Evolutionary conservation across 2,888 invertebrate genomes (phyloP).

Genomic region (Agriopis leucophaearia): DNA sequence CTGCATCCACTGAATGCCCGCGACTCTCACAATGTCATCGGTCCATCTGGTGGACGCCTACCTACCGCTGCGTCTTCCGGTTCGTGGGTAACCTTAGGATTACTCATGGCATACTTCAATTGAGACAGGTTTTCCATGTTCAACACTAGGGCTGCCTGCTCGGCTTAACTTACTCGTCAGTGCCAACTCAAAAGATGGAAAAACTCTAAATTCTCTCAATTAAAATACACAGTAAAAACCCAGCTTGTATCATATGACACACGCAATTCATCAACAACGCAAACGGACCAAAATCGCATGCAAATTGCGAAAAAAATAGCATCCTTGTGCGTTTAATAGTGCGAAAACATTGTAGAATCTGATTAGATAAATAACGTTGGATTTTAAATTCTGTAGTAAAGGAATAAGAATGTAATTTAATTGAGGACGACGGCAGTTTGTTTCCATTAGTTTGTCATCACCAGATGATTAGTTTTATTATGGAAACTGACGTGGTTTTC

Average conservation of each 20-base stretch:
- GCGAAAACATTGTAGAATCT: constrained; percentile 20
- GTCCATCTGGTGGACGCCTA: too few relatives aligned
- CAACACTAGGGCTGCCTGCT: neutral
- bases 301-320: constrained; percentile 47
- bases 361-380: neutral
- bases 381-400: neutral
- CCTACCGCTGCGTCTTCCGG: too few relatives aligned
- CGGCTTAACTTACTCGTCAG: neutral
- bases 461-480: neutral
- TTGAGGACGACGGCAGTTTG: neutral
- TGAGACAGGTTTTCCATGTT: too few relatives aligned
- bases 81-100: too few relatives aligned
- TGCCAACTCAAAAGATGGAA: neutral
- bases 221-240: constrained; percentile 8
- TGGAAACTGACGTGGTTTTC: too few relatives aligned
- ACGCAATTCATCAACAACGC: constrained; percentile 45
- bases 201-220: constrained; percentile 24
- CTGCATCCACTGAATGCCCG: too few relatives aligned
- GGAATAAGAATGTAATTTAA: constrained; percentile 1
- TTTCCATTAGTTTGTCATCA: constrained; percentile 9
- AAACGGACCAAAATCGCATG: constrained; percentile 47
- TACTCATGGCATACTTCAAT: too few relatives aligned
- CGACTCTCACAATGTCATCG: too few relatives aligned
- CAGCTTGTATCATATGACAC: neutral
- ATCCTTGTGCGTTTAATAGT: constrained; percentile 43